Evolutionary conservation across 30 jellyfish, hydroid and myxozoan genomes (phyloP).

Genomic region (Nemopilema nomurai): DNA sequence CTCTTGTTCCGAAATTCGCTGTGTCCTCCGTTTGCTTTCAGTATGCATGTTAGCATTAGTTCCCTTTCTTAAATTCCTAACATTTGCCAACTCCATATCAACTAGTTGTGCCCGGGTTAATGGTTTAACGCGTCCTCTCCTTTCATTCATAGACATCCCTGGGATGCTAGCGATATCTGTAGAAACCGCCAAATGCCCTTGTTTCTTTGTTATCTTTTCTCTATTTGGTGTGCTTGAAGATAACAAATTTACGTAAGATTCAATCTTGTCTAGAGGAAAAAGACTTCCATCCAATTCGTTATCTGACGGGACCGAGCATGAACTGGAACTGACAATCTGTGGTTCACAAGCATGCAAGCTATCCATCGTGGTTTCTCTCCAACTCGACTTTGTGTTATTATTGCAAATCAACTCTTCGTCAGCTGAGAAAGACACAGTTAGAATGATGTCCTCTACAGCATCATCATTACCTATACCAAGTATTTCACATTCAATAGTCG

Average conservation of each 20-base stretch:
- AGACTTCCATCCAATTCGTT: too few species aligned
- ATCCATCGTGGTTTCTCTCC: too few species aligned
- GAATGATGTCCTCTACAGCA: neutral
- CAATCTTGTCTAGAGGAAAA: neutral
- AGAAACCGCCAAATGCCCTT: neutral
- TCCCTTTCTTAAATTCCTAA: neutral
- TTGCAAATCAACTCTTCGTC: neutral
- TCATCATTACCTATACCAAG: neutral
- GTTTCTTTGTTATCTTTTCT: neutral
- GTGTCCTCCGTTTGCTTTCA: neutral
- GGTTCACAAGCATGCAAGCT: too few species aligned
- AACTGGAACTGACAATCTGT: too few species aligned
- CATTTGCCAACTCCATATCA: neutral
- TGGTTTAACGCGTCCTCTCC: neutral
- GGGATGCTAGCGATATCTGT: neutral
- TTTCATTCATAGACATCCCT: neutral
- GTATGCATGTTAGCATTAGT: neutral
- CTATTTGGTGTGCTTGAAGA: neutral
- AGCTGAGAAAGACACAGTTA: neutral
- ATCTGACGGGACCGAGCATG: too few species aligned
- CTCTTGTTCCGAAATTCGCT: neutral
- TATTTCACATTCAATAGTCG: constrained; percentile 22
- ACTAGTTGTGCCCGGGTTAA: neutral
- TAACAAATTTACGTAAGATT: neutral
- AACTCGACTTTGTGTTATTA: neutral